Conservation (phyloP, 2,888 invertebrate species). For the Rotaria macrura region DNA sequence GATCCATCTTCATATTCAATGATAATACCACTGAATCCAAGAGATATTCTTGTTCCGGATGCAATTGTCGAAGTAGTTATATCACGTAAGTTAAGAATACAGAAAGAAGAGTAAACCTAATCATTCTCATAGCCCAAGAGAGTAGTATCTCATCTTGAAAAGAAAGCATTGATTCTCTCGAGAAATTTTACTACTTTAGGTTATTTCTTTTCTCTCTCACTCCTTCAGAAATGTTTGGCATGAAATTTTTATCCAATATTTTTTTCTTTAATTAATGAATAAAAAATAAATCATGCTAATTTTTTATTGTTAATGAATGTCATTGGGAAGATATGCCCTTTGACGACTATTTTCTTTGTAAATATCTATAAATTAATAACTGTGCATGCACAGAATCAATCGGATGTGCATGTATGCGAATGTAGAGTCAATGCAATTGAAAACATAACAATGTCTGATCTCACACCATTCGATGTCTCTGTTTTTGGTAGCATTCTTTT, state of each 20-base stretch:
- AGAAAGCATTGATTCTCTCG: neutral
- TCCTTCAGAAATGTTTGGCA: too few relatives aligned
- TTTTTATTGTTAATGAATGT: neutral
- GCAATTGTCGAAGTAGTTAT: constrained; percentile 6
- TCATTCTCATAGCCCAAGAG: too few relatives aligned
- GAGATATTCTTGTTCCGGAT: neutral
- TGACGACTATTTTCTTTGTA: neutral
- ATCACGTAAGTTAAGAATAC: neutral
- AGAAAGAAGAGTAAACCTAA: neutral
- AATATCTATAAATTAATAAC: neutral
- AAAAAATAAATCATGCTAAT: neutral
- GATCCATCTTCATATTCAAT: constrained; percentile 5
- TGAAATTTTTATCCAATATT: neutral
- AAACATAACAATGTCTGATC: neutral
- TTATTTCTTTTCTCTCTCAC: neutral
- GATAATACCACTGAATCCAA: constrained; percentile 1
- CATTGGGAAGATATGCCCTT: neutral
- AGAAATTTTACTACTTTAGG: neutral
- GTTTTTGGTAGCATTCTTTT: neutral
- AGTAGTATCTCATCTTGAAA: too few relatives aligned
- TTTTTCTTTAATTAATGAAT: neutral
- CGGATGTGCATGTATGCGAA: neutral
- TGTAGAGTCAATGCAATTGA: neutral
- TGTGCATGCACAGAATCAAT: neutral
- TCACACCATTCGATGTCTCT: neutral